phyloP scores from a whole-genome alignment of 1,140 invertebrate genomes.

The Orchestia grillus region DNA sequence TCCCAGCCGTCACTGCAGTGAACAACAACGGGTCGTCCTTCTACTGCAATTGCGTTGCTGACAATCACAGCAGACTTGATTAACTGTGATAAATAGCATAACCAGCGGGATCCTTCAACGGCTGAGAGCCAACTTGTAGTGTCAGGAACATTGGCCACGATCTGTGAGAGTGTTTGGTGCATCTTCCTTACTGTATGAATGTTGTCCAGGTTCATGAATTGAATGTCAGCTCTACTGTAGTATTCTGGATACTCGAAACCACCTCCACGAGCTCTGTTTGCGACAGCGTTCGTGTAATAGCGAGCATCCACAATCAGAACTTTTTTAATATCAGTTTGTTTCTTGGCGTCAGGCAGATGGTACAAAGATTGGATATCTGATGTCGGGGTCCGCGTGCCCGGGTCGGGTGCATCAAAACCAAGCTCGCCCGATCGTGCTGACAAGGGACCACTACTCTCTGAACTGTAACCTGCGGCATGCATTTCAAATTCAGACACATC shows the following conservation, averaged over 20 bases:
- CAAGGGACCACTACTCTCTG: constrained; percentile 48
- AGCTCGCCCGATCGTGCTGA: constrained; percentile 57
- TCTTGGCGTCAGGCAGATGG: constrained; percentile 67
- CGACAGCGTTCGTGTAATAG: constrained; percentile 93
- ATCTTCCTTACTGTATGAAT: constrained; percentile 92
- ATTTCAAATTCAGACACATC: constrained; percentile 48
- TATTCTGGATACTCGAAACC: constrained; percentile 96
- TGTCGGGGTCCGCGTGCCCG: constrained; percentile 6
- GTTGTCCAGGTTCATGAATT: constrained; percentile 97
- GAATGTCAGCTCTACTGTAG: constrained; percentile 93
- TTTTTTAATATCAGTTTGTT: constrained; percentile 74
- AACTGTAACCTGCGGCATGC: constrained; percentile 17
- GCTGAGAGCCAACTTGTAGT: constrained; percentile 84
- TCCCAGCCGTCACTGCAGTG: constrained; percentile 99
- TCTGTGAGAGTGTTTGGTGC: constrained; percentile 73
- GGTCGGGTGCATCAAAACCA: constrained; percentile 25
- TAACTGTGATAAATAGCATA: constrained; percentile 88
- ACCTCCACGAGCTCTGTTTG: constrained; percentile 94
- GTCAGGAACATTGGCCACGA: constrained; percentile 68
- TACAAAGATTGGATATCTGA: constrained; percentile 64
- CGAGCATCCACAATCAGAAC: constrained; percentile 95
- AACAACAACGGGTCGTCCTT: constrained; percentile 90
- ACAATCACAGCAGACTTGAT: constrained; percentile 84
- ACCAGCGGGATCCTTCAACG: constrained; percentile 90
- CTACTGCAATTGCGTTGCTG: constrained; percentile 83